phyloP scores from a whole-genome alignment of 2,888 invertebrate species.

The Protonemura montana region DNA sequence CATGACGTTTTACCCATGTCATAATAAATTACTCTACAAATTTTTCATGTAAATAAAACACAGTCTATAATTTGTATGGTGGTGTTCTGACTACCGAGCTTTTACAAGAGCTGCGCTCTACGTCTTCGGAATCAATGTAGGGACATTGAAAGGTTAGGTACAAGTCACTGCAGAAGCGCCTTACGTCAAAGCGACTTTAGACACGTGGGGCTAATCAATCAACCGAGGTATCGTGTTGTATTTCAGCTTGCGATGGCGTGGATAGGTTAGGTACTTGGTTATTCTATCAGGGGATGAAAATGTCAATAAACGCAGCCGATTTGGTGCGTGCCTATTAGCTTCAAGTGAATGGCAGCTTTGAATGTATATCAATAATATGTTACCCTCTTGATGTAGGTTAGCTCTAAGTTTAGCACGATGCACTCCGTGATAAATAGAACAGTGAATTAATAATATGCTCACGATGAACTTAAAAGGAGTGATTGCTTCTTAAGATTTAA shows the following conservation, averaged over 20 bases:
- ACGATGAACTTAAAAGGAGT: no score
- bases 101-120: not conserved
- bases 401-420: no score
- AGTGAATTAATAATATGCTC: no score
- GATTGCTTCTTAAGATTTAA: no score
- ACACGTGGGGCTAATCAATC: conserved; percentile 13
- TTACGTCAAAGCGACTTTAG: not conserved
- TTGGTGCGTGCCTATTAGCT: not conserved
- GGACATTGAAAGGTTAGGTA: not conserved
- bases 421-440: no score
- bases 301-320: not conserved
- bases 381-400: no score
- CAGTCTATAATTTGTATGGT: not conserved
- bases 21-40: not conserved
- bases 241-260: not conserved
- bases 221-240: not conserved
- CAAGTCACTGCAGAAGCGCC: not conserved
- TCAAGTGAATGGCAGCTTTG: not conserved
- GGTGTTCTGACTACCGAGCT: not conserved
- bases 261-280: conserved; percentile 23
- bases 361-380: no score
- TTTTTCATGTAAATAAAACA: not conserved
- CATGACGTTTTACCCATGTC: conserved; percentile 7
- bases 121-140: conserved; percentile 9
- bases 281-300: not conserved